phyloP scores from a whole-genome alignment of 2,888 invertebrate genomes.

The Aricia artaxerxes region DNA sequence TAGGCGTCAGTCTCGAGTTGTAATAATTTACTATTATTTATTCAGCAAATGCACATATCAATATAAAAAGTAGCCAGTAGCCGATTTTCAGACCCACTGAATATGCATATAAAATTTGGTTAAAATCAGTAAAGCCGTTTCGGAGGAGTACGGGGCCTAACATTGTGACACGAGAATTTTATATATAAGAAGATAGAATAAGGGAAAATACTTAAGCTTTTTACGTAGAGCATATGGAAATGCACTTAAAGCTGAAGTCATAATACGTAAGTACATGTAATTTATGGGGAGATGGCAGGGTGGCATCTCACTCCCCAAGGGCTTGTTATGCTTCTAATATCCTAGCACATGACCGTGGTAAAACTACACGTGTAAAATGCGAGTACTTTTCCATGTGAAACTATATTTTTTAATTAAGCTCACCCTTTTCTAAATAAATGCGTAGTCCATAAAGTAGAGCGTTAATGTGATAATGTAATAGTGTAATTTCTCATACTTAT shows the following conservation, averaged over 20 bases:
- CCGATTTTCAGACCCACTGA: too few species aligned
- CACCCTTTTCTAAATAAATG: slow-evolving; percentile 1
- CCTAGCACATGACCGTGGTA: not conserved
- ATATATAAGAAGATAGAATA: too few species aligned
- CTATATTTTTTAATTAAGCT: slow-evolving; percentile 18
- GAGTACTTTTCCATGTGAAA: not conserved
- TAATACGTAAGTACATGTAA: not conserved
- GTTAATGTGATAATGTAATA: not conserved
- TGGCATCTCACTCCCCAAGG: not conserved
- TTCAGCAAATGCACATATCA: too few species aligned
- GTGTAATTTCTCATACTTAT: slow-evolving; percentile 12
- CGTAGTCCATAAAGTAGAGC: not conserved
- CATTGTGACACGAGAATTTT: too few species aligned
- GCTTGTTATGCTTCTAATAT: slow-evolving; percentile 9
- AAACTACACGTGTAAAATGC: not conserved
- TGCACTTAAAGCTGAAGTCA: not conserved
- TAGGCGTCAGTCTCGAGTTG: too few species aligned
- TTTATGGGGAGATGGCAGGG: not conserved
- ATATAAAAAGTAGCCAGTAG: too few species aligned
- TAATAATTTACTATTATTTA: too few species aligned
- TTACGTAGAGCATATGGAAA: not conserved
- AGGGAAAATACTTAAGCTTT: not conserved
- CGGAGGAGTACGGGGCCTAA: too few species aligned
- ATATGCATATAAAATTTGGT: too few species aligned
- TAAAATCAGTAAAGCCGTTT: too few species aligned